Conservation (phyloP, 2,113 vertebrate genomes). For the Salvator merianae region DNA sequence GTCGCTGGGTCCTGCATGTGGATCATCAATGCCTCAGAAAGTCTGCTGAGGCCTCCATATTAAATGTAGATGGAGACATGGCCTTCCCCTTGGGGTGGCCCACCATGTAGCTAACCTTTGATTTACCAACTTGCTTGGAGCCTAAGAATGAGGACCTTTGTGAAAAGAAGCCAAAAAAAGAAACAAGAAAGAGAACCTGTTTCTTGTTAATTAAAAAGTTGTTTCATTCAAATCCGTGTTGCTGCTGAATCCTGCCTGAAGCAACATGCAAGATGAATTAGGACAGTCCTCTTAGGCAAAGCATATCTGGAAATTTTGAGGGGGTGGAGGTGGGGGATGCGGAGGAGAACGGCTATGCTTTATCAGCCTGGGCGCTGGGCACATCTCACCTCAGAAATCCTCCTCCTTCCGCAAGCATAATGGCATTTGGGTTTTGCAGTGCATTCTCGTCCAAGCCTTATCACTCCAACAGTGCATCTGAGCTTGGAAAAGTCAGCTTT, state of each 20-base stretch:
- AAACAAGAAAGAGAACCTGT: neutral
- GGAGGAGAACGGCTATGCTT: neutral
- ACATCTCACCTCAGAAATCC: neutral
- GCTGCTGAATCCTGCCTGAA: constrained; percentile 12
- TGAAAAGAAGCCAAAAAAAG: neutral
- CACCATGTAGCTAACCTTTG: no score
- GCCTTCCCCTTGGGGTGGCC: no score
- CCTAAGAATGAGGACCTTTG: no score
- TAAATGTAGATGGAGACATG: no score
- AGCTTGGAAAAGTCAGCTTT: constrained; percentile 46
- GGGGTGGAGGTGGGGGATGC: neutral
- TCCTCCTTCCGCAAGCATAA: neutral
- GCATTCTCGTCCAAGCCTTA: constrained; percentile 22
- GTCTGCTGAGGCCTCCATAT: no score
- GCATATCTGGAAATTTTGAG: neutral
- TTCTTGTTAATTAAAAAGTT: neutral
- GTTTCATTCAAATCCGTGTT: neutral
- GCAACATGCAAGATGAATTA: neutral
- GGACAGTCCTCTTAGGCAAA: neutral
- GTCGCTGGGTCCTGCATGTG: no score
- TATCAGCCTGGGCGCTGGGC: neutral
- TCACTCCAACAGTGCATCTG: constrained; percentile 51
- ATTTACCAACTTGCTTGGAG: no score
- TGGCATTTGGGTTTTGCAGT: neutral
- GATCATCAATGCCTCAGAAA: no score